These are phyloP conservation scores for Lobophora halterata DNA, from an alignment of 2,888 invertebrate species.

Conservation along the genomic window DNA sequence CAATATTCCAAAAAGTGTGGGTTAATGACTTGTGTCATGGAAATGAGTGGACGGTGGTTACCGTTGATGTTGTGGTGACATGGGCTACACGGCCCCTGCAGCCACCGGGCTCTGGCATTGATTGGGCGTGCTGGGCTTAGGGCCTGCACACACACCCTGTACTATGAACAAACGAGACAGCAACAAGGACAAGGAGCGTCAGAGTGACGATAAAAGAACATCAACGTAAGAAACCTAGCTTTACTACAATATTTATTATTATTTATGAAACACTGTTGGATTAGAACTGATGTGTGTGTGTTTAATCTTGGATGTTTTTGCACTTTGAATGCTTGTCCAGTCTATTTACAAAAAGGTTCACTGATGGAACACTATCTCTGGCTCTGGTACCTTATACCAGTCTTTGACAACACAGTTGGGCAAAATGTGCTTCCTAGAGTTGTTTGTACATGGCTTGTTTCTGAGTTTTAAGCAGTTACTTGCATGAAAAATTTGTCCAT, in stretches of 20 bases:
- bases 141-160: constrained; percentile 70
- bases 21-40: constrained; percentile 62
- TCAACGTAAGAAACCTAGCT: constrained; percentile 63
- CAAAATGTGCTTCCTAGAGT: no score
- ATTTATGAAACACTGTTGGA: no score
- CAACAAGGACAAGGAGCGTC: constrained; percentile 78
- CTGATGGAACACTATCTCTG: no score
- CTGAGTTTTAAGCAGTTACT: no score
- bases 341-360: no score
- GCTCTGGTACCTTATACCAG: no score
- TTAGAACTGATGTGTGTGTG: no score
- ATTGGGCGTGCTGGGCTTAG: constrained; percentile 67
- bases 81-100: constrained; percentile 69
- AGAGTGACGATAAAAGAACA: constrained; percentile 77
- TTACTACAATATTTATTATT: not conserved
- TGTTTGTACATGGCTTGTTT: no score
- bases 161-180: constrained; percentile 79
- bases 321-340: no score
- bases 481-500: no score
- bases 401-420: no score
- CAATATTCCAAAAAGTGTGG: constrained; percentile 56
- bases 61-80: constrained; percentile 68
- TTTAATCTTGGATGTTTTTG: no score
- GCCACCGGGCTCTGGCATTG: constrained; percentile 73
- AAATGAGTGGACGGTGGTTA: constrained; percentile 53